phyloP scores from a whole-genome alignment of 30 jellyfish, hydroid and myxozoan genomes.

The Hydractinia echinata region DNA sequence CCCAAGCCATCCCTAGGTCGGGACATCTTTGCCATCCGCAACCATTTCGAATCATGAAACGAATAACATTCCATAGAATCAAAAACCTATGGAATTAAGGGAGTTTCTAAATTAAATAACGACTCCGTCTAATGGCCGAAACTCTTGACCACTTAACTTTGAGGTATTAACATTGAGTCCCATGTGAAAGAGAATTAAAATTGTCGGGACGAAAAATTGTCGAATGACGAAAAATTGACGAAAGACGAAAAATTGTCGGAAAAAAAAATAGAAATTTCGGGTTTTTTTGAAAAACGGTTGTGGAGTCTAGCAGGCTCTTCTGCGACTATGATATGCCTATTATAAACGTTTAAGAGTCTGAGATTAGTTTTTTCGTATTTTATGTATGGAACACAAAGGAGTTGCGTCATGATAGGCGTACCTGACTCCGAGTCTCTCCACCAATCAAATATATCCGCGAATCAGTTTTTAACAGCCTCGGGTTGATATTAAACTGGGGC shows the following conservation, averaged over 20 bases:
- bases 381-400: too few relatives aligned
- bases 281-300: too few relatives aligned
- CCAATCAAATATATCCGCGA: constrained; percentile 54
- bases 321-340: too few relatives aligned
- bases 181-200: too few relatives aligned
- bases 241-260: too few relatives aligned
- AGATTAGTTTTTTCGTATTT: too few relatives aligned
- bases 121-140: background rate
- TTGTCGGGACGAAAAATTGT: too few relatives aligned
- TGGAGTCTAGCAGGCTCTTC: too few relatives aligned
- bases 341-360: too few relatives aligned
- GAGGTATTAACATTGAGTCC: too few relatives aligned
- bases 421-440: constrained; percentile 71
- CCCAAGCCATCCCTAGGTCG: constrained; percentile 65
- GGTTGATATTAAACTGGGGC: background rate
- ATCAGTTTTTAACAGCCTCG: constrained; percentile 45
- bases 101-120: background rate
- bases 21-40: constrained; percentile 21
- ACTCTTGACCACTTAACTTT: background rate
- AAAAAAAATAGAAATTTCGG: too few relatives aligned
- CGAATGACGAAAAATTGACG: too few relatives aligned
- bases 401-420: background rate
- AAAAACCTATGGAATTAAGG: constrained; percentile 34
- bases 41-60: constrained; percentile 40
- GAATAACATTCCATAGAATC: constrained; percentile 52